Evolutionary conservation across 2,797 vertebrate genomes (phyloP).

Genomic region (Myoxocephalus aenaeus): DNA sequence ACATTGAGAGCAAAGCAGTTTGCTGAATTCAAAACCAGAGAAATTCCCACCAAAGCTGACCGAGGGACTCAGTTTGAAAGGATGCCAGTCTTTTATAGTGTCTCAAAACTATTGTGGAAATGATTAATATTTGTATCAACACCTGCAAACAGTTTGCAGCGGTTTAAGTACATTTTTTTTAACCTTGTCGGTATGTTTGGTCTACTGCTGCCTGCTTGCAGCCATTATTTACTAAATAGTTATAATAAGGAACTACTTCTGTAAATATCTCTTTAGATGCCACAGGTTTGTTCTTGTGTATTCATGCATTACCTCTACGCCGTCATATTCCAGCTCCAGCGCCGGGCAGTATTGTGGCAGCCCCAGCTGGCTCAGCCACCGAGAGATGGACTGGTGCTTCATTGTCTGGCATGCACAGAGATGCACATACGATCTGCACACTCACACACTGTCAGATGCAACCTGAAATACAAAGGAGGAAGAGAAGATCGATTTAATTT

Average conservation of each 20-base stretch:
- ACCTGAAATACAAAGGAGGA: conserved; percentile 42
- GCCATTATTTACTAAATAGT: neutral
- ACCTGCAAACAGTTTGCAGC: neutral
- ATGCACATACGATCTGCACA: conserved; percentile 1
- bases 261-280: neutral
- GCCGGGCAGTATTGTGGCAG: conserved; percentile 83
- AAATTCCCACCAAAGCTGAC: too few relatives aligned
- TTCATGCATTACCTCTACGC: conserved; percentile 81
- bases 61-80: neutral
- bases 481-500: neutral
- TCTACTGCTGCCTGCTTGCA: neutral
- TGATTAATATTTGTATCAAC: neutral
- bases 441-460: conserved; percentile 10
- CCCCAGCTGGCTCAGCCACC: conserved; percentile 86
- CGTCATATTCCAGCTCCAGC: conserved; percentile 85
- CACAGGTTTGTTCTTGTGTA: conserved; percentile 6
- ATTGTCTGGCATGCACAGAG: conserved; percentile 56
- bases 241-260: neutral
- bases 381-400: conserved; percentile 86
- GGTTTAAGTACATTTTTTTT: neutral
- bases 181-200: too few relatives aligned
- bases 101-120: neutral
- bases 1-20: neutral
- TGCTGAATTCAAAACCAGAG: neutral
- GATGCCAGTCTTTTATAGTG: neutral